Evolutionary conservation across 2,113 vertebrate species (phyloP).

Genomic region (Actinemys pallida): DNA sequence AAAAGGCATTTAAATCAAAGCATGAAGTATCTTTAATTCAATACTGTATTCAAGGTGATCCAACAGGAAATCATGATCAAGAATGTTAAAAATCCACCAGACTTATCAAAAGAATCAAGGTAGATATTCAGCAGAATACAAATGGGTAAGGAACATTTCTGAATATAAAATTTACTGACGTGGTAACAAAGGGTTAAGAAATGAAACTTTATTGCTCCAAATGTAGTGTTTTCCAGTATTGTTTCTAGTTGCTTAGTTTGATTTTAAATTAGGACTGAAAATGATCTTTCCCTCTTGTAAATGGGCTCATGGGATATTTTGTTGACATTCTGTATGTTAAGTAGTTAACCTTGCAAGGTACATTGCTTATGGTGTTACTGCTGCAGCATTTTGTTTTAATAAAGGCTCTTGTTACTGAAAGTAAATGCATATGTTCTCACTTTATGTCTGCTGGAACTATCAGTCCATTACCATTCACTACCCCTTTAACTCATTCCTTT

Average conservation of each 20-base stretch:
- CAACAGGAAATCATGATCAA: not conserved
- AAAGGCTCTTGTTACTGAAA: slow-evolving; percentile 19
- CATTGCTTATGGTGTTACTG: not conserved
- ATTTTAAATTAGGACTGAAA: slow-evolving; percentile 37
- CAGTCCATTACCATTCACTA: slow-evolving; percentile 37
- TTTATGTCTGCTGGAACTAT: slow-evolving; percentile 19
- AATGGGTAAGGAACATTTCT: not conserved
- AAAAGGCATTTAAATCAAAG: not conserved
- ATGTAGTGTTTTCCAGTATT: not conserved
- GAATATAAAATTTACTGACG: not conserved
- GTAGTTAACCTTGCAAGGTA: not conserved
- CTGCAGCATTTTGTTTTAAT: slow-evolving; percentile 28
- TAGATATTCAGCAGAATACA: not conserved
- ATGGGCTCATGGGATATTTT: slow-evolving; percentile 18
- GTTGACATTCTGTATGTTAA: not conserved
- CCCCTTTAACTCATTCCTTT: slow-evolving; percentile 41
- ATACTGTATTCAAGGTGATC: not conserved
- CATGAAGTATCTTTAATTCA: not conserved
- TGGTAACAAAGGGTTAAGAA: not conserved
- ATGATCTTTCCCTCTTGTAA: not conserved
- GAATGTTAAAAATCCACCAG: not conserved
- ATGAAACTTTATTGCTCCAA: not conserved
- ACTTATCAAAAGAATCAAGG: not conserved
- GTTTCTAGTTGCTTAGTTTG: not conserved
- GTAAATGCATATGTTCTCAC: slow-evolving; percentile 54